Percentiles rank a stretch among this genome's conserved stretches.
Evolutionary conservation across 2,113 vertebrate species (phyloP).

Genomic region (Ammodytes marinus): DNA sequence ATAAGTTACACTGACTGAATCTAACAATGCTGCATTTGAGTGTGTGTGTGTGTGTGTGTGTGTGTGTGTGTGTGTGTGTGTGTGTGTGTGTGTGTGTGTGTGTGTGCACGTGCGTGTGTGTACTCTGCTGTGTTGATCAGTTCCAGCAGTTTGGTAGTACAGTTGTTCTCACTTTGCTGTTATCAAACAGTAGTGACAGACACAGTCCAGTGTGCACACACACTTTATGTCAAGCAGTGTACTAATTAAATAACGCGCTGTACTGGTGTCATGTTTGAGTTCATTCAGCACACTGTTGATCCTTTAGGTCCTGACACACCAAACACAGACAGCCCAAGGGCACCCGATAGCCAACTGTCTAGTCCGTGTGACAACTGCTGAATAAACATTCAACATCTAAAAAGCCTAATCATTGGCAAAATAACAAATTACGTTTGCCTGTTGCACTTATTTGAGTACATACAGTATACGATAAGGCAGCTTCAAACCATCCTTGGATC

Average conservation of each 20-base stretch:
- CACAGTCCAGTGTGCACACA: conserved; percentile 26
- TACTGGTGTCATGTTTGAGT: conserved; percentile 1
- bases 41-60: background rate
- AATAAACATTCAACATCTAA: background rate
- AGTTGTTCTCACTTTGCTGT: conserved; percentile 81
- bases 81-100: conserved; percentile 8
- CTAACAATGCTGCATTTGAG: background rate
- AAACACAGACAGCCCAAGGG: background rate
- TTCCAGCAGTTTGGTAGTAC: conserved; percentile 45
- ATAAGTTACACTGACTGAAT: background rate
- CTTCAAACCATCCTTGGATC: background rate
- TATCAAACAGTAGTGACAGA: conserved; percentile 68
- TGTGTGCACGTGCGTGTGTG: conserved; percentile 20
- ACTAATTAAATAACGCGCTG: conserved; percentile 20
- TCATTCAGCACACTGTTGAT: conserved; percentile 22
- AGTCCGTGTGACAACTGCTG: background rate
- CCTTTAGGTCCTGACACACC: background rate
- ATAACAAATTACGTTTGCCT: too few relatives aligned
- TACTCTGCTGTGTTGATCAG: conserved; percentile 20
- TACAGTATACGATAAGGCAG: background rate
- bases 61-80: background rate
- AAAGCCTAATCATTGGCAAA: background rate
- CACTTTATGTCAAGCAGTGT: background rate
- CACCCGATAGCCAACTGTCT: too few relatives aligned
- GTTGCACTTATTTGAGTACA: background rate